Base-by-base conservation (phyloP, 2,888 invertebrate species). In the Ormyrus thymus region DNA sequence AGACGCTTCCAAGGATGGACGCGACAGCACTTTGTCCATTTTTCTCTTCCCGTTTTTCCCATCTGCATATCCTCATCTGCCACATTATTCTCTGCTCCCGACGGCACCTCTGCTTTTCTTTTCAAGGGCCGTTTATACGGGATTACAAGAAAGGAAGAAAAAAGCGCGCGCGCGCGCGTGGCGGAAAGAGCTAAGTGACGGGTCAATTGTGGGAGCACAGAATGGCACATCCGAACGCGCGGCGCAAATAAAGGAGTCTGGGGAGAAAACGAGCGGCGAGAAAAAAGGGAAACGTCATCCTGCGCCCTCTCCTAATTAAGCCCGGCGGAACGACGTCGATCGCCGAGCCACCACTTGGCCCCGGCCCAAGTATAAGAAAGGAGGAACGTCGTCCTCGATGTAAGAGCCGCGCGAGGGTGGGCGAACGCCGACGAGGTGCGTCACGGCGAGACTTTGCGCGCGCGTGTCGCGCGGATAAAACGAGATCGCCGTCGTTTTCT, bases 201-300 rank as follows among this genome's bases (percentile, higher is more conserved):
- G 77, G 73, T 69, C 79, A 79, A 82, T 82, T 82, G 81, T 76
- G 66, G 70, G 59, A 69, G 75, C 53, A 10, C 3, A 72, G 53
- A 62, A 64, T 15, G 48, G 55, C 50, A 29, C 51, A 64, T 70
- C 9, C 29, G n/a, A 43, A 59, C 59, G 46, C 29, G 48, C 65
- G 65, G 10, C 58, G 45, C 15, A 50, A 75, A 75, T 66, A 75
- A 62, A 61, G 53, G 58, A 56, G 15, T 8, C 10, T n/a, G 29
- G 2, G 29, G 13, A 29, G 15, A 59, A 1, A 29, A 29, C 10
- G 10, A 7, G 10, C 9, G 15, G 45, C 48, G 29, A 9, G 46
- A 59, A 15, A 68, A 45, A 45, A 29, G 10, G 43, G 55, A 51
- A 53, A 75, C 11, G 71, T 65, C 71, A 53, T 71, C 48, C 64